These are phyloP conservation scores for Plagiodera versicolora DNA, from an alignment of 2,888 invertebrate species.

Conservation along the genomic window DNA sequence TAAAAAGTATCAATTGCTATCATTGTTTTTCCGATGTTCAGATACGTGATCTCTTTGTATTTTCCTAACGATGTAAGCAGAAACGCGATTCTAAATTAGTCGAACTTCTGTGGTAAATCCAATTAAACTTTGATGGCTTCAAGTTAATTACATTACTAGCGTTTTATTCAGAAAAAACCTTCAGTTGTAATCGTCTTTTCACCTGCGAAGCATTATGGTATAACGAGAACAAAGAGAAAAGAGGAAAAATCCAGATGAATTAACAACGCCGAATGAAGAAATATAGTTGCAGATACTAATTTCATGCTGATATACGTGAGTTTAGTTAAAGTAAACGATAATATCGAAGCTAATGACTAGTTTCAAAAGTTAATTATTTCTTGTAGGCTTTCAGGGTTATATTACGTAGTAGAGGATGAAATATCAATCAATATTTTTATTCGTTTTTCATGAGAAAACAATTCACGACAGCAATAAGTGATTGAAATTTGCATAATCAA, in stretches of 20 bases:
- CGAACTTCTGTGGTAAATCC: slow-evolving; percentile 26
- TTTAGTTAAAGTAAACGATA: slow-evolving; percentile 14
- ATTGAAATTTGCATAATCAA: too few relatives aligned
- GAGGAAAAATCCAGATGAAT: slow-evolving; percentile 13
- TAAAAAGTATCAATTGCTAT: too few relatives aligned
- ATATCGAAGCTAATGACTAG: slow-evolving; percentile 15
- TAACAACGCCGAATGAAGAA: slow-evolving; percentile 14
- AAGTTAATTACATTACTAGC: slow-evolving; percentile 28
- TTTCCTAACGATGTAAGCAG: background rate
- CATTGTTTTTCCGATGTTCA: background rate
- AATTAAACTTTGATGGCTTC: slow-evolving; percentile 33
- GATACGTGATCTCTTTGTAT: background rate
- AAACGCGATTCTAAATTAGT: slow-evolving; percentile 2
- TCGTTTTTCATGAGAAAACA: background rate
- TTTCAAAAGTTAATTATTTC: slow-evolving; percentile 16
- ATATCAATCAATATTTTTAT: slow-evolving; percentile 1
- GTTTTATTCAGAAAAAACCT: slow-evolving; percentile 19
- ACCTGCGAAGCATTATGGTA: slow-evolving; percentile 10
- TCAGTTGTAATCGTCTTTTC: slow-evolving; percentile 20
- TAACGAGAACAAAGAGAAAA: slow-evolving; percentile 6
- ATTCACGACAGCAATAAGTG: background rate
- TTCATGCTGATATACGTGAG: slow-evolving; percentile 8
- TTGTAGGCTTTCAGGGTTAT: background rate
- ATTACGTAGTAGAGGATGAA: background rate
- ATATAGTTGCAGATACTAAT: slow-evolving; percentile 9